Percentiles rank a stretch among this genome's conserved stretches.
Evolutionary conservation across 2,888 invertebrate genomes (phyloP).

Genomic region (Shargacucullia verbasci): DNA sequence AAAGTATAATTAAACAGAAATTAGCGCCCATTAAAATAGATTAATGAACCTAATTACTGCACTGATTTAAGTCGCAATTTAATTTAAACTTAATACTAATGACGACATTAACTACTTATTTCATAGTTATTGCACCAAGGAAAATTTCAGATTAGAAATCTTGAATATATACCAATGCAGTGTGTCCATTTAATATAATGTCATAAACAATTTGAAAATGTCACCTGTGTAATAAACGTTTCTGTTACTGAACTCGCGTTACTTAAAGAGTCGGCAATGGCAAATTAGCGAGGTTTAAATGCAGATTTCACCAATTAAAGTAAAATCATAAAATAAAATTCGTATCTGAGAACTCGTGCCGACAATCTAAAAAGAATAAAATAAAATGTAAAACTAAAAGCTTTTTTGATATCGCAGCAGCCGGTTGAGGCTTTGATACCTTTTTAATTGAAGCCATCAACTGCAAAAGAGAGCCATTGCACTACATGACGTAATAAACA

Average conservation of each 20-base stretch:
- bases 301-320: constrained; percentile 24
- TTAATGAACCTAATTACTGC: background rate
- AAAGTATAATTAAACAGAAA: background rate
- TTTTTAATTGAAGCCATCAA: constrained; percentile 45
- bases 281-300: constrained; percentile 15
- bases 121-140: constrained; percentile 9
- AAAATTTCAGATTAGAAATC: constrained; percentile 15
- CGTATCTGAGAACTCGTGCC: too few relatives aligned
- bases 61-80: background rate
- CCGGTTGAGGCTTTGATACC: constrained; percentile 27
- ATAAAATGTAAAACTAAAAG: constrained; percentile 37
- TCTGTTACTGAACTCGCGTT: constrained; percentile 1
- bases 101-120: background rate
- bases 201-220: constrained; percentile 15
- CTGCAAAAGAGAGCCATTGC: constrained; percentile 27
- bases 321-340: constrained; percentile 26
- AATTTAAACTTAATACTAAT: constrained; percentile 1
- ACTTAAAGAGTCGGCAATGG: background rate
- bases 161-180: constrained; percentile 8
- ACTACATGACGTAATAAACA: constrained; percentile 36
- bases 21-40: background rate
- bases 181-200: constrained; percentile 5
- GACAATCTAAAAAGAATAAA: too few relatives aligned
- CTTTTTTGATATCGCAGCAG: constrained; percentile 38
- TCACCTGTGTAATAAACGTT: constrained; percentile 6